phyloP scores from a whole-genome alignment of 1,140 invertebrate genomes.

The Diabrotica undecimpunctata region DNA sequence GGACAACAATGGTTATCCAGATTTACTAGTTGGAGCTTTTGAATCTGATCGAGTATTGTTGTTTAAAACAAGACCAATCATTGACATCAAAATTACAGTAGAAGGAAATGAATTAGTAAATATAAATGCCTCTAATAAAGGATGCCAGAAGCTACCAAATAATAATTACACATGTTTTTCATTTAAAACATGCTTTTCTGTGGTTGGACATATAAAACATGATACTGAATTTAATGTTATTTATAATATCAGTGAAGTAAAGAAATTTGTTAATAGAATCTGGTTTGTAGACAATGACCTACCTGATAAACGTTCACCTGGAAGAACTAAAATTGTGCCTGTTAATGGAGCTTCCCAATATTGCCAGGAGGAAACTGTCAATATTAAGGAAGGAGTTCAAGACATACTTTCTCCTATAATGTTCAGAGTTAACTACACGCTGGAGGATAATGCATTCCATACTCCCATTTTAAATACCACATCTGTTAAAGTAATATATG shows the following conservation, averaged over 20 bases:
- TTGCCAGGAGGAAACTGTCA: constrained; percentile 72
- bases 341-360: constrained; percentile 39
- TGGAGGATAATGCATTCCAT: constrained; percentile 69
- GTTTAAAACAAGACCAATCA: constrained; percentile 78
- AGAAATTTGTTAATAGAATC: constrained; percentile 62
- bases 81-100: constrained; percentile 72
- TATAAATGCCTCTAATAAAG: constrained; percentile 74
- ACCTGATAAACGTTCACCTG: constrained; percentile 31
- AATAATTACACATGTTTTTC: constrained; percentile 79
- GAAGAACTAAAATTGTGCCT: constrained; percentile 22
- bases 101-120: constrained; percentile 58
- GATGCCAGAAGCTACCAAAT: constrained; percentile 62
- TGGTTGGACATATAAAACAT: constrained; percentile 49
- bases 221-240: constrained; percentile 25
- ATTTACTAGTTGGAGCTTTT: constrained; percentile 86
- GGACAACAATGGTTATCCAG: constrained; percentile 88
- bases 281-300: constrained; percentile 58
- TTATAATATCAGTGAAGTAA: constrained; percentile 34
- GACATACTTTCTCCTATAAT: constrained; percentile 82
- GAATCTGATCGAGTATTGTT: constrained; percentile 72
- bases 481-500: constrained; percentile 76
- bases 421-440: constrained; percentile 79
- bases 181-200: constrained; percentile 82
- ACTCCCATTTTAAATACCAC: constrained; percentile 87
- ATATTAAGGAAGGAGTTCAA: constrained; percentile 77